These are phyloP conservation scores for Acrocephalus scirpaceus DNA, from an alignment of 2,797 vertebrate species.

Conservation along the genomic window DNA sequence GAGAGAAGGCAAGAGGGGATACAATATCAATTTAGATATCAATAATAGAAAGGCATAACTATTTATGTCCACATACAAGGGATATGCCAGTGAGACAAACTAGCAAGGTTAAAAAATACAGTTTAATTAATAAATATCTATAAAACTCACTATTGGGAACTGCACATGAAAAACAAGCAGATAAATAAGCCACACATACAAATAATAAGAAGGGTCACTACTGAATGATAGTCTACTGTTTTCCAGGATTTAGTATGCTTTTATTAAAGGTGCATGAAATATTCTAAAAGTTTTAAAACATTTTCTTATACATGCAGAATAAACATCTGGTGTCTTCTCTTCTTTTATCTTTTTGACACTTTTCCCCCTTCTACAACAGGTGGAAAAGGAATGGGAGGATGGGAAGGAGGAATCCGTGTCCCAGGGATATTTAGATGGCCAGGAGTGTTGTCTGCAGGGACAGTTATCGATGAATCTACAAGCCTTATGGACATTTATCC, in stretches of 20 bases:
- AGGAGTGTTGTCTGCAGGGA: conserved; percentile 80
- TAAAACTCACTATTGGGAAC: background rate
- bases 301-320: background rate
- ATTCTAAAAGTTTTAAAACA: background rate
- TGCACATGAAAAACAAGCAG: background rate
- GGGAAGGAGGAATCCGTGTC: conserved; percentile 93
- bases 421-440: conserved; percentile 92
- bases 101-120: background rate
- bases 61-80: background rate
- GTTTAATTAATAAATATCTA: background rate
- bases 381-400: conserved; percentile 91
- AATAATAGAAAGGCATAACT: background rate
- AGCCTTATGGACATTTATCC: conserved; percentile 94
- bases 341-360: background rate
- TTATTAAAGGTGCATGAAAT: background rate
- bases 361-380: conserved; percentile 66
- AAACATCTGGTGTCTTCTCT: background rate
- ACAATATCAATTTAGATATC: background rate
- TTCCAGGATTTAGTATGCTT: background rate
- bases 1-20: background rate
- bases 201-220: background rate
- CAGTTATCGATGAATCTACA: conserved; percentile 83
- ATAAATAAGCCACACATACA: background rate
- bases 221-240: background rate
- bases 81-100: background rate